Evolutionary conservation across 2,113 vertebrate species (phyloP), one percentile per base, ranked within the genome.

Genomic region (Cyprinus carpio): DNA sequence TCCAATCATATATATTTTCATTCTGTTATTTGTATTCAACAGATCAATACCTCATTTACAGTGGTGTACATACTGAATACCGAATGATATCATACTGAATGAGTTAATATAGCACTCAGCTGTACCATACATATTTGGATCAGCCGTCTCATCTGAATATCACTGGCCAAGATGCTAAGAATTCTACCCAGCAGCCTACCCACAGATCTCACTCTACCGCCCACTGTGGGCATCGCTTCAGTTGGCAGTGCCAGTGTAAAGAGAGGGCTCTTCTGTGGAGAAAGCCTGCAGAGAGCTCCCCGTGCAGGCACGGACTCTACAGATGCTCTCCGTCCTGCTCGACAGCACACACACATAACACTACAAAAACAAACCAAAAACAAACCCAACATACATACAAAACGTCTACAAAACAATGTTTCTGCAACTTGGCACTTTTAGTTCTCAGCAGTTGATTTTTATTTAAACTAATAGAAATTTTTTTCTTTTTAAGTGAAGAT

Each of bases 101-200:
- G 13, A 25, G 34, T 54, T 23, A 84, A 25, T 34, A 34, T 51
- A 51, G 7, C 20, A 15, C 69, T 34, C 16, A 20, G 16, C 8
- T 71, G 18, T 71, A 40, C 0, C 4, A 0, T 37, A 71, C 20
- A 71, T 71, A 71, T 71, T 72, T n/a, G 11, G 74, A 76, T 76
- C 46, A 18, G 15, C 6, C 0, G 6, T 43, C 5, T 40, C 12
- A 80, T 80, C 56, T 72, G 31, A 71, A 80, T 58, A 43, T 60
- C 75, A 60, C 6, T 65, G 6, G 18, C 18, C 25, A 37, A 77
- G 86, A 92, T 89, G 79, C 90, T 82, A 87, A 90, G 62, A 84
- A 87, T 87, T 12, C 58, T 84, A 78, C 54, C 81, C 56, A 79
- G 77, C 7, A 15, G 25, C 11, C 37, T 76, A 62, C 62, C 18